These are phyloP conservation scores for Cygnus olor DNA, from an alignment of 2,797 vertebrate species.

Conservation along the genomic window DNA sequence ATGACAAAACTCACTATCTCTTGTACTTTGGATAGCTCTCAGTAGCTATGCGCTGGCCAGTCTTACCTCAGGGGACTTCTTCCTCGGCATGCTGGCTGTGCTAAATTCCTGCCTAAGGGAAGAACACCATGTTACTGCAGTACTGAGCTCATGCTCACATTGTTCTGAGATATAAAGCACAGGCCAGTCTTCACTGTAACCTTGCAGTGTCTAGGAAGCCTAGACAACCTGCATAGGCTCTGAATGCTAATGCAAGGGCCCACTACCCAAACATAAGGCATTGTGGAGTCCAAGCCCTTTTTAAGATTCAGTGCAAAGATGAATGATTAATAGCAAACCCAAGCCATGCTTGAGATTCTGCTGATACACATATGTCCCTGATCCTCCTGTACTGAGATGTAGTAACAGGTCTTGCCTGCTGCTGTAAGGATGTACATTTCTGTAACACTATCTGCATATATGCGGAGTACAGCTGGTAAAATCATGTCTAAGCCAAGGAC, in stretches of 20 bases:
- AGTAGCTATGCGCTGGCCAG: accelerated
- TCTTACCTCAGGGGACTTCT: not conserved
- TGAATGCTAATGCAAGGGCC: not conserved
- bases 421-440: not conserved
- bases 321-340: not conserved
- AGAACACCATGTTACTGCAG: not conserved
- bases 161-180: not conserved
- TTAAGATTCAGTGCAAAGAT: conserved; percentile 15
- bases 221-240: not conserved
- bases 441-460: not conserved
- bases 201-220: not conserved
- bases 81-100: not conserved
- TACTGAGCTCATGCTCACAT: not conserved
- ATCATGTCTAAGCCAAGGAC: accelerated
- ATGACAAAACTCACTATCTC: not conserved
- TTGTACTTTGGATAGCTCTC: not conserved
- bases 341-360: not conserved
- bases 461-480: not conserved
- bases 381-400: not conserved
- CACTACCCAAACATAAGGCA: not conserved
- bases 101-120: too few species aligned
- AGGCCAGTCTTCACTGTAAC: not conserved
- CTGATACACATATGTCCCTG: not conserved
- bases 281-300: not conserved
- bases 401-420: not conserved